phyloP scores from a whole-genome alignment of 2,797 vertebrate species.

The Diplodus puntazzo region DNA sequence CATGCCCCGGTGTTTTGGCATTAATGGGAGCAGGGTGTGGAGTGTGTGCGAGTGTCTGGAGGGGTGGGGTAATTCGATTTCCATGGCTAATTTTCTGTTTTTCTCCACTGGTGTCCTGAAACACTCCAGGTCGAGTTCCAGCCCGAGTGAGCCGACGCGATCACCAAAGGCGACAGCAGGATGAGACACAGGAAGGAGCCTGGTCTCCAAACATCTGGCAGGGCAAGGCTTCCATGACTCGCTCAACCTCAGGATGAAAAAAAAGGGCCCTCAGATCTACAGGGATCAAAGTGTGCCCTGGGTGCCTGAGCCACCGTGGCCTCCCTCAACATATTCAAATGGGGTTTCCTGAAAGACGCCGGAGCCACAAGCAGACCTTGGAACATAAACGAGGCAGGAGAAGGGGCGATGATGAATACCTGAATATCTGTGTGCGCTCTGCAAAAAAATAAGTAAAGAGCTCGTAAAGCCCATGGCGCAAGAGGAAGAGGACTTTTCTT shows the following conservation, averaged over 20 bases:
- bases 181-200: slow-evolving; percentile 86
- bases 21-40: slow-evolving; percentile 65
- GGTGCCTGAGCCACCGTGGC: slow-evolving; percentile 81
- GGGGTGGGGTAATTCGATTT: slow-evolving; percentile 78
- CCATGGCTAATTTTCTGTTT: slow-evolving; percentile 77
- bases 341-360: slow-evolving; percentile 77
- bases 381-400: slow-evolving; percentile 67
- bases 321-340: slow-evolving; percentile 84
- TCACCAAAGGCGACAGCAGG: slow-evolving; percentile 83
- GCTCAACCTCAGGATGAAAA: slow-evolving; percentile 74
- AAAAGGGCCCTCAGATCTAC: slow-evolving; percentile 79
- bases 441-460: slow-evolving; percentile 52
- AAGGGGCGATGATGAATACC: slow-evolving; percentile 65
- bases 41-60: slow-evolving; percentile 65
- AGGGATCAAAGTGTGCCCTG: slow-evolving; percentile 87
- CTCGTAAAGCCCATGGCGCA: slow-evolving; percentile 36
- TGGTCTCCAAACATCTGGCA: slow-evolving; percentile 87
- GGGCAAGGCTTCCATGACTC: slow-evolving; percentile 80
- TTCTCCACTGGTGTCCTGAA: slow-evolving; percentile 78
- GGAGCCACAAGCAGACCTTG: slow-evolving; percentile 71
- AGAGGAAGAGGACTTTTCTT: slow-evolving; percentile 40
- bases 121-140: slow-evolving; percentile 73
- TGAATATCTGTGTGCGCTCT: slow-evolving; percentile 63
- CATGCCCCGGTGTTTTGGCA: slow-evolving; percentile 69
- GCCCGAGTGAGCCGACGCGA: slow-evolving; percentile 57